Evolutionary conservation across 2,888 invertebrate genomes (phyloP), one percentile per base, ranked within the genome.

Genomic region (Tribolium freemani): DNA sequence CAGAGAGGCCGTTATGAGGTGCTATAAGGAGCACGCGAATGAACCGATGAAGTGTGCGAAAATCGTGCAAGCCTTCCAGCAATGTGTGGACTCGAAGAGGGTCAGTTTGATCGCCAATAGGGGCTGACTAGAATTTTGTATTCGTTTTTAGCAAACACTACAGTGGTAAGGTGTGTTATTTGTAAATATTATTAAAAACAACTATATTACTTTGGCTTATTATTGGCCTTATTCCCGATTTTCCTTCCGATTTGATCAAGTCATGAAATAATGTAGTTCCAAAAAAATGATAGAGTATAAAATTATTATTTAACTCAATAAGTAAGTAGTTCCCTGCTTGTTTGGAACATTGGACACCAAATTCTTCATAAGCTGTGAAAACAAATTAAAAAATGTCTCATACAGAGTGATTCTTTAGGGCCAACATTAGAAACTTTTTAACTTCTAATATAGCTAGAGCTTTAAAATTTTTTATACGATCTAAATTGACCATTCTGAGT

Each of bases 21-120:
- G 92, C 80, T 92, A 91, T 79, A 88, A 88, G 77, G 85, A 88
- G 3, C 83, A 91, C 87, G 88, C 90, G 3, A 88, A 88, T 56
- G 89, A 90, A 81, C 89, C 90, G 9, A 86, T 92, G 71, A 88
- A 87, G 71, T 92, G 92, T 85, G 87, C 90, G 1, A 88, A 88
- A 74, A 87, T 90, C 79, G 91, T 92, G 0, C 86, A 89, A 79
- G 88, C 88, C 72, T 92, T 92, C 83, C 88, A 89, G 60, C 87
- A 88, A 77, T 92, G 92, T 79, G 91, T 92, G 10, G 90, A 90
- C 81, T 82, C 87, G 77, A 88, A 89, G 78, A 88, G 91, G 69
- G 85, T 88, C 57, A 71, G 76, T 58, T 68, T 82, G 30, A 71
- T 83, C 26, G 77, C 79, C 9, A 79, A 77, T 64, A 76, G 79